Percentiles rank a stretch among this genome's conserved stretches.
Evolutionary conservation across 2,797 vertebrate genomes (phyloP).

Genomic region (Megalops cyprinoides): DNA sequence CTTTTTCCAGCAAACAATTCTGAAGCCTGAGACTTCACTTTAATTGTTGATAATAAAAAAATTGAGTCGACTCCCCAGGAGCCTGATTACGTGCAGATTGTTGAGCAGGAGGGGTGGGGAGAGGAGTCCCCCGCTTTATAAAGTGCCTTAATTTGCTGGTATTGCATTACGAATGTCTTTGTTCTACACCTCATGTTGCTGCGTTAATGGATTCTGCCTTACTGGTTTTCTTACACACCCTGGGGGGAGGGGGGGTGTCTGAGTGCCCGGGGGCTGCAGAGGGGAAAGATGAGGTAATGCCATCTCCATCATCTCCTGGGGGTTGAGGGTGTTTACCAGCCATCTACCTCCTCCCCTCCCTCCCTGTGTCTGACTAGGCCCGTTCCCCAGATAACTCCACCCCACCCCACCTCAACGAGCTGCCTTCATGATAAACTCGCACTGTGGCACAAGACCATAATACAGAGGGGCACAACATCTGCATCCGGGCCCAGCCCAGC

Average conservation of each 20-base stretch:
- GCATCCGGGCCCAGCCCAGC: background rate
- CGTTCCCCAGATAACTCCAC: background rate
- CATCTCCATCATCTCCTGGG: conserved; percentile 39
- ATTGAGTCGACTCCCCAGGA: conserved; percentile 54
- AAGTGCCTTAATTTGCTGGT: conserved; percentile 66
- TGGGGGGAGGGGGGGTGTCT: conserved; percentile 30
- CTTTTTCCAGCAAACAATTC: background rate
- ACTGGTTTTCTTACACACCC: conserved; percentile 24
- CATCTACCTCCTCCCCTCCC: background rate
- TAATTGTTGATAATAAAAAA: conserved; percentile 61
- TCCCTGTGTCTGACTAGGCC: background rate
- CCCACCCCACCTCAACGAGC: background rate
- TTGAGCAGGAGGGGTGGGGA: conserved; percentile 29
- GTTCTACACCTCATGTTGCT: conserved; percentile 49
- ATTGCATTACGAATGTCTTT: conserved; percentile 70
- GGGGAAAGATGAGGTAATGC: conserved; percentile 52
- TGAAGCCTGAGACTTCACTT: conserved; percentile 24
- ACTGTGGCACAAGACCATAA: no score
- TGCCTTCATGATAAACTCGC: background rate
- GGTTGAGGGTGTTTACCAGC: background rate
- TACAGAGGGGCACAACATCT: background rate
- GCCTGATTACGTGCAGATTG: conserved; percentile 18
- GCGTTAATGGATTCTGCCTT: conserved; percentile 47
- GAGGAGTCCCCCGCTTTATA: conserved; percentile 56
- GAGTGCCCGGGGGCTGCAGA: conserved; percentile 36